Conservation (phyloP, 92 coral and sea anemone species). For the Actinostola sp. region DNA sequence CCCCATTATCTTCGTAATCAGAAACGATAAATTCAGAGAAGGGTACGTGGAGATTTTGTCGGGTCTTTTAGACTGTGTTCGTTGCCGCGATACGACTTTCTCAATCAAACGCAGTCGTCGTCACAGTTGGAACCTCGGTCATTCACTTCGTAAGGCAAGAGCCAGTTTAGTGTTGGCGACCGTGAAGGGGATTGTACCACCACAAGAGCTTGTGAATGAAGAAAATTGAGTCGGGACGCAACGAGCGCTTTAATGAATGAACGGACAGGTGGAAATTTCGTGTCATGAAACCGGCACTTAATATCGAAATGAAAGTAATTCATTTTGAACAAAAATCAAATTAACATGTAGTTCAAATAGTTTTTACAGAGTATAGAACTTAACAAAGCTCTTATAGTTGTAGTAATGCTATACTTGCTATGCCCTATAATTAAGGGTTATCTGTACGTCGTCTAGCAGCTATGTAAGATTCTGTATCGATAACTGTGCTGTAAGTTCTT, state of each 20-base stretch:
- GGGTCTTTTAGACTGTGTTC: conserved; percentile 55
- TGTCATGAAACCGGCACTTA: too few relatives aligned
- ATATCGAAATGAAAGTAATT: background rate
- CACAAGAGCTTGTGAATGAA: conserved; percentile 43
- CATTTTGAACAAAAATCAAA: too few relatives aligned
- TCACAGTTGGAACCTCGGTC: conserved; percentile 37
- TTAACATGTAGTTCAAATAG: too few relatives aligned
- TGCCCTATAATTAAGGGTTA: too few relatives aligned
- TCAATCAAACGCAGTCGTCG: conserved; percentile 24
- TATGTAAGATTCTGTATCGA: too few relatives aligned
- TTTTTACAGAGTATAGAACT: too few relatives aligned
- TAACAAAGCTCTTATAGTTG: too few relatives aligned
- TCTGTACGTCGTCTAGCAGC: too few relatives aligned
- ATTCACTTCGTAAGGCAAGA: conserved; percentile 23
- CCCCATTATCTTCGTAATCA: conserved; percentile 77
- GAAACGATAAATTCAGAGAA: conserved; percentile 87
- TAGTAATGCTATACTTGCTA: too few relatives aligned
- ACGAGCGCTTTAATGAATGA: too few relatives aligned
- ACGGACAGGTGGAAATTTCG: background rate
- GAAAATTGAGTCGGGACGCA: too few relatives aligned
- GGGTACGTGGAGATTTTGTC: conserved; percentile 77
- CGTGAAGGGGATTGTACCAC: conserved; percentile 27
- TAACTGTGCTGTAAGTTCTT: too few relatives aligned
- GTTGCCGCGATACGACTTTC: conserved; percentile 25
- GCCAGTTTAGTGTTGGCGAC: conserved; percentile 35